These are phyloP conservation scores for Hyperopisus bebe DNA, from an alignment of 2,113 vertebrate genomes.

Conservation along the genomic window DNA sequence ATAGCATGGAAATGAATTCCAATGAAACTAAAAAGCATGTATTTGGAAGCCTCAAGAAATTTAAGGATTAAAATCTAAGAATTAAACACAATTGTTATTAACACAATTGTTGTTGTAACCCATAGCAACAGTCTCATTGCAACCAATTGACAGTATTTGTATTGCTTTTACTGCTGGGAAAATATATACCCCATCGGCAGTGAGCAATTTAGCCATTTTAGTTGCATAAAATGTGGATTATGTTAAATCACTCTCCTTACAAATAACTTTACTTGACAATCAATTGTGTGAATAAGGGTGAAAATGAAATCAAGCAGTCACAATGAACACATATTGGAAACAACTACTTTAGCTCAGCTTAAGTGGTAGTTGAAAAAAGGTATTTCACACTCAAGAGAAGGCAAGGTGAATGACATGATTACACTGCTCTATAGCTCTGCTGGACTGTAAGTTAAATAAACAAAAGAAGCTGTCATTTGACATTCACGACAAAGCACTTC, in stretches of 20 bases:
- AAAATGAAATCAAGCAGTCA: neutral
- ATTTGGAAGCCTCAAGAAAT: slow-evolving; percentile 57
- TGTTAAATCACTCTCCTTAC: slow-evolving; percentile 6
- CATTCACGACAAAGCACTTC: neutral
- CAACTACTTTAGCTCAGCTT: neutral
- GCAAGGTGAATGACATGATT: neutral
- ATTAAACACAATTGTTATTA: slow-evolving; percentile 75
- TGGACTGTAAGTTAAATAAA: neutral
- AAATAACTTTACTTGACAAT: neutral
- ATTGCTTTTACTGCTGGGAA: slow-evolving; percentile 59
- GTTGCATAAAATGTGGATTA: neutral
- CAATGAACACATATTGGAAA: neutral
- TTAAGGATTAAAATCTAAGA: slow-evolving; percentile 46
- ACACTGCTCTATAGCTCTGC: neutral
- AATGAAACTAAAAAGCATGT: slow-evolving; percentile 41
- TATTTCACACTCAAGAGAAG: neutral
- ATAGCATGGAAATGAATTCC: slow-evolving; percentile 37
- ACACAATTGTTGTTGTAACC: slow-evolving; percentile 73
- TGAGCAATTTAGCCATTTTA: slow-evolving; percentile 9
- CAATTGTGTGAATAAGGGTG: neutral
- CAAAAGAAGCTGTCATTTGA: neutral
- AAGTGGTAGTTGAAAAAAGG: neutral
- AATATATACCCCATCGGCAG: slow-evolving; percentile 6
- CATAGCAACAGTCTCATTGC: slow-evolving; percentile 64
- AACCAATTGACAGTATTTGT: slow-evolving; percentile 69